These are phyloP conservation scores for Zygaena filipendulae DNA, from an alignment of 2,888 invertebrate species.

Conservation along the genomic window DNA sequence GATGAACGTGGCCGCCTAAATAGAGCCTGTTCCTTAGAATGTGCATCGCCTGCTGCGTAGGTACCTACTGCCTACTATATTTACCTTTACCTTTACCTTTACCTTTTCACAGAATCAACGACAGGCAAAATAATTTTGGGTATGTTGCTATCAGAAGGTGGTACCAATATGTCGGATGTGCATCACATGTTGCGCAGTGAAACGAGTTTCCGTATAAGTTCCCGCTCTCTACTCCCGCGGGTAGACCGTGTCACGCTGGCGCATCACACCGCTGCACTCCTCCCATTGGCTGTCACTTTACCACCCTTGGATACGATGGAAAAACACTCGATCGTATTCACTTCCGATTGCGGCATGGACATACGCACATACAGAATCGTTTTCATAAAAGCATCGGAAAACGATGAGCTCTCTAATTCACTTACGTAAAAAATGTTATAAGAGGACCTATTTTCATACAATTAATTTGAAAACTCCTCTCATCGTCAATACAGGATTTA, in stretches of 20 bases:
- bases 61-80: too few species aligned
- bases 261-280: slow-evolving; percentile 33
- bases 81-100: too few species aligned
- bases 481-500: too few species aligned
- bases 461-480: too few species aligned
- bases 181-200: slow-evolving; percentile 39
- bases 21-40: too few species aligned
- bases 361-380: slow-evolving; percentile 47
- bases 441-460: too few species aligned
- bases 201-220: slow-evolving; percentile 33
- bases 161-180: slow-evolving; percentile 43
- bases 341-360: slow-evolving; percentile 55
- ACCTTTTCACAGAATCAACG: slow-evolving; percentile 33
- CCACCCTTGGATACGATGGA: slow-evolving; percentile 32
- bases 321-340: slow-evolving; percentile 44
- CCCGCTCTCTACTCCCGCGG: slow-evolving; percentile 30
- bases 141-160: slow-evolving; percentile 46
- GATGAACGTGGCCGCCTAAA: too few species aligned
- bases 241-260: slow-evolving; percentile 31
- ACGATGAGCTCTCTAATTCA: slow-evolving; percentile 4
- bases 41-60: too few species aligned
- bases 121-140: slow-evolving; percentile 44
- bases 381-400: slow-evolving; percentile 26
- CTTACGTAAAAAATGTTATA: slow-evolving; percentile 9
- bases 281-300: slow-evolving; percentile 37